Percentiles rank a stretch among this genome's conserved stretches.
phyloP scores from a whole-genome alignment of 2,113 vertebrate species.

The Chlamydotis undulata region DNA sequence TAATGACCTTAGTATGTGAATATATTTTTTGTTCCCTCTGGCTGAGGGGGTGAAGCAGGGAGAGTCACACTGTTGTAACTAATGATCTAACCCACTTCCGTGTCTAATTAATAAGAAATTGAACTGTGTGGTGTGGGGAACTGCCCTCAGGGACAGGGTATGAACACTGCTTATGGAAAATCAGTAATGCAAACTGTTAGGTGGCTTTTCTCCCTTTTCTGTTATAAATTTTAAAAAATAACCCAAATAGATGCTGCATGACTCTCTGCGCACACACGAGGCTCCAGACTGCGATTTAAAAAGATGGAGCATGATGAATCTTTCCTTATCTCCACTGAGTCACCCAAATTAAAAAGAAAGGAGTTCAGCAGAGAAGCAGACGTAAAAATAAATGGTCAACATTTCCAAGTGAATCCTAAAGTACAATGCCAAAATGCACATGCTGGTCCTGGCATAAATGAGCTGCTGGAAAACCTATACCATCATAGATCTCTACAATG shows the following conservation, averaged over 20 bases:
- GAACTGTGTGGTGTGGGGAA: not conserved
- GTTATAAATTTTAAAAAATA: not conserved
- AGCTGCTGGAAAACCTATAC: not conserved
- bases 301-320: not conserved
- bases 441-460: not conserved
- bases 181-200: not conserved
- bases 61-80: not conserved
- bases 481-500: not conserved
- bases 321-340: not conserved
- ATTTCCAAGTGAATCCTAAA: not conserved
- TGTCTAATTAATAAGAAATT: not conserved
- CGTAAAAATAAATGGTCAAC: not conserved
- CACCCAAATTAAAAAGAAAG: not conserved
- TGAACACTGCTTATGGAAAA: not conserved
- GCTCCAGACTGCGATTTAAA: not conserved
- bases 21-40: not conserved
- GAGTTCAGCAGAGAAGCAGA: not conserved
- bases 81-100: not conserved
- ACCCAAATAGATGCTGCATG: not conserved
- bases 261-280: not conserved
- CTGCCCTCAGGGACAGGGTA: not conserved
- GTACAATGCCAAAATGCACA: not conserved
- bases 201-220: not conserved
- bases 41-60: not conserved
- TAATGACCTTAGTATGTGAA: not conserved